Evolutionary conservation across 1,140 invertebrate genomes (phyloP).

Genomic region (Thrips palmi): DNA sequence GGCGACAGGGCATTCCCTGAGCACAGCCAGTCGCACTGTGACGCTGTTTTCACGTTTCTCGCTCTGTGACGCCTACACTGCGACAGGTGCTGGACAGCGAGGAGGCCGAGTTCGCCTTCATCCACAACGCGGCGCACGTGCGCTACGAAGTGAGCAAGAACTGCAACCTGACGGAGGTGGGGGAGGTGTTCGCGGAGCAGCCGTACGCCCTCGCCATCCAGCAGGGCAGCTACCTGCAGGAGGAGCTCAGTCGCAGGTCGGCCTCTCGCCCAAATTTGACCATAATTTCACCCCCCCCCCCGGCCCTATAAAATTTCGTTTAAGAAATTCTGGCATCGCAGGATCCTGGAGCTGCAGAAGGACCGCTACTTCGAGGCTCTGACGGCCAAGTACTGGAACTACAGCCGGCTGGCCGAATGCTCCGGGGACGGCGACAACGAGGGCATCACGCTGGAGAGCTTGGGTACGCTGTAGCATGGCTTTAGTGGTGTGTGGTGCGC

Average conservation of each 20-base stretch:
- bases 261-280: too few species aligned
- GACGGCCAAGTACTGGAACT: constrained; percentile 65
- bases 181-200: constrained; percentile 73
- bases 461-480: constrained; percentile 33
- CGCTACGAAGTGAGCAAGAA: constrained; percentile 65
- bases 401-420: constrained; percentile 42
- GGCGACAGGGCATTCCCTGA: too few species aligned
- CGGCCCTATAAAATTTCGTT: too few species aligned
- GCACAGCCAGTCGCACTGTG: too few species aligned
- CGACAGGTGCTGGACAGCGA: constrained; percentile 48
- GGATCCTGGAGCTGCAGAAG: constrained; percentile 66
- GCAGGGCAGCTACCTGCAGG: constrained; percentile 63
- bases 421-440: constrained; percentile 49
- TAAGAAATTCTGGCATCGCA: constrained; percentile 19
- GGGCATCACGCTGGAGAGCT: constrained; percentile 70
- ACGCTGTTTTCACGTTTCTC: too few species aligned
- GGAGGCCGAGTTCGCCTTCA: constrained; percentile 72
- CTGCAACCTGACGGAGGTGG: constrained; percentile 71
- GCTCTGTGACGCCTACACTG: too few species aligned
- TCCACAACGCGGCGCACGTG: constrained; percentile 71
- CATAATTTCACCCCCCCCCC: too few species aligned
- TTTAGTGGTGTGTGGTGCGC: too few species aligned
- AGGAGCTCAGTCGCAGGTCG: constrained; percentile 55
- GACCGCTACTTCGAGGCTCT: constrained; percentile 64
- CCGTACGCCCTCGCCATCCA: constrained; percentile 76